Base-by-base conservation (phyloP, 2,797 vertebrate genomes). In the Lepidocolaptes lacrymiger region DNA sequence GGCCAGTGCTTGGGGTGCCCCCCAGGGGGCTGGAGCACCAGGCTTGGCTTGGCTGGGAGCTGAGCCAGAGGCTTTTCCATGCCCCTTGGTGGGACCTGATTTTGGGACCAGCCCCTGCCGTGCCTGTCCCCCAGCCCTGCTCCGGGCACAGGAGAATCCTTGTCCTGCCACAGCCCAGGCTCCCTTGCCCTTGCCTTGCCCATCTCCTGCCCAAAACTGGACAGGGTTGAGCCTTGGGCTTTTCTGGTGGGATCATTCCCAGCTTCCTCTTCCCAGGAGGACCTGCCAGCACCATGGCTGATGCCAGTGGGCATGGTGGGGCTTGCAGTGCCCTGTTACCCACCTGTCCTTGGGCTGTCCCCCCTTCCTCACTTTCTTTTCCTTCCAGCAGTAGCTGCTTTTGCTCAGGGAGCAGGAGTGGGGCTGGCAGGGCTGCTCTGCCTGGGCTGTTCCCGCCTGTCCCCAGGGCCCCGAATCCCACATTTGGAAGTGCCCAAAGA, bases 381-480 rank as follows among this genome's bases (percentile, higher is more conserved):
- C 95, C 94, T 86, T 90, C 75, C 91, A 87, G 94, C 87, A 96
- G 94, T 92, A 87, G 94, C 96, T 94, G 91, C 94, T 94, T 94
- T 92, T 91, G 95, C 96, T 96, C 96, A 95, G 89, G 91, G 95
- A 96, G 94, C 81, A 68, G 64, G 92, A 44, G 12, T 14, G 82
- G 79, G 61, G 82, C 39, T 1, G 22, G 75, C 1, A 3, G 90
- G 73, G 74, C 62, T 26, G 73, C 78, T 79, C 37, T 18, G 10
- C 74, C 63, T 2, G 21, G 55, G 49, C 75, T 64, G 75, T 85
- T 91, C 82, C 77, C 5, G 2, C 68, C 73, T 69, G 91, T 78
- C 61, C 76, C 91, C 49, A 52, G 54, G 21, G 59, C 78, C 85
- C 78, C 22, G 0, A 68, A 27, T 73, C 88, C 91, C 16, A 0